Percentiles rank a stretch among this genome's conserved stretches.
Conservation (phyloP, 2,888 invertebrate species). For the Kryphioiulus occultus region DNA sequence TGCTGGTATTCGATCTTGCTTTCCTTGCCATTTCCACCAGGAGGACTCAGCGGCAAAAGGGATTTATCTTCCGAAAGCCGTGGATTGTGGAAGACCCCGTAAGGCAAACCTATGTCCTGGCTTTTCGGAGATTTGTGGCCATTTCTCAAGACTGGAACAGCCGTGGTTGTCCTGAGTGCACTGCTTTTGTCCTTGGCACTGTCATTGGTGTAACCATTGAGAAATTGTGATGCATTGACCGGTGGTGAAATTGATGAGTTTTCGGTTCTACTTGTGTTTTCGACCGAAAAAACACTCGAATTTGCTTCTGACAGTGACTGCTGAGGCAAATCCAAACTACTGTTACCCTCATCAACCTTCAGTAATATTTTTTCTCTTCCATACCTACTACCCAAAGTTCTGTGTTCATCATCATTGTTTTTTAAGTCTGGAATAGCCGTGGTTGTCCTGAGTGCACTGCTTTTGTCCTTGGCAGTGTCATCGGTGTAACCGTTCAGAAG, state of each 20-base stretch:
- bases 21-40: constrained; percentile 43
- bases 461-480: neutral
- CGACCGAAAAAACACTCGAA: neutral
- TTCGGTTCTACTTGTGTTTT: neutral
- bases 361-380: neutral
- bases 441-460: neutral
- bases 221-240: neutral
- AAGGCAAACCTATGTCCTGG: neutral
- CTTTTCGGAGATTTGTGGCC: neutral
- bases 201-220: neutral
- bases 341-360: neutral
- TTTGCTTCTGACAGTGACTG: neutral
- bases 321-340: neutral
- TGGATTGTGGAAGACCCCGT: neutral
- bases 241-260: neutral
- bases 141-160: neutral
- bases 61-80: neutral
- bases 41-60: neutral
- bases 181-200: neutral
- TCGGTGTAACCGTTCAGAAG: neutral
- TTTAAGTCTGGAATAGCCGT: neutral
- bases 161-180: neutral
- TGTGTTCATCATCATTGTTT: neutral
- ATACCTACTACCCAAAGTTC: neutral
- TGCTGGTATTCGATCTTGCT: constrained; percentile 28